Percentiles rank a stretch among this genome's conserved stretches.
phyloP scores from a whole-genome alignment of 1,140 invertebrate species.

The Cherax destructor region DNA sequence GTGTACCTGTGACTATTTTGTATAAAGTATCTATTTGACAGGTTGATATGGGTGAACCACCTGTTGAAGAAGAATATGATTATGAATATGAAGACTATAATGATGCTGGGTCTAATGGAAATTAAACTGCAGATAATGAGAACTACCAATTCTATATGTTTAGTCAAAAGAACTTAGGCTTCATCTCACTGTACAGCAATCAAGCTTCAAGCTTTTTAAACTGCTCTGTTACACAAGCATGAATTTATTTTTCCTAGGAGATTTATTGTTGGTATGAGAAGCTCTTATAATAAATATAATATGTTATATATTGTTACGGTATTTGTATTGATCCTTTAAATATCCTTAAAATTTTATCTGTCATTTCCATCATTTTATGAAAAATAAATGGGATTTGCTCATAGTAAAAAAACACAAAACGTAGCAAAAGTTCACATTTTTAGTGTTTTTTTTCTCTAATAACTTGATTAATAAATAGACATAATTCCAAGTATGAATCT shows the following conservation, averaged over 20 bases:
- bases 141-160: background rate
- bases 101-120: conserved; percentile 22
- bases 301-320: background rate
- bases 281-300: background rate
- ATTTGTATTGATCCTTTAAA: background rate
- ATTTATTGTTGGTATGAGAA: background rate
- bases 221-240: background rate
- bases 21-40: conserved; percentile 9
- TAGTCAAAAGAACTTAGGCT: background rate
- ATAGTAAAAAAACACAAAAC: background rate
- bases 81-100: conserved; percentile 57
- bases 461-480: no score
- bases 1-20: background rate
- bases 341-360: background rate
- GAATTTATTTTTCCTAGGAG: background rate
- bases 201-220: background rate
- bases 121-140: background rate
- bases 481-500: no score
- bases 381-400: background rate
- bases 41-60: conserved; percentile 62
- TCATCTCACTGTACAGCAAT: background rate
- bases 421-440: no score
- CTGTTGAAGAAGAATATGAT: conserved; percentile 57
- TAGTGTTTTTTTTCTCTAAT: no score
- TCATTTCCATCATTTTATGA: background rate